Conservation (phyloP, 2,113 vertebrate genomes). For the Pristiophorus japonicus region DNA sequence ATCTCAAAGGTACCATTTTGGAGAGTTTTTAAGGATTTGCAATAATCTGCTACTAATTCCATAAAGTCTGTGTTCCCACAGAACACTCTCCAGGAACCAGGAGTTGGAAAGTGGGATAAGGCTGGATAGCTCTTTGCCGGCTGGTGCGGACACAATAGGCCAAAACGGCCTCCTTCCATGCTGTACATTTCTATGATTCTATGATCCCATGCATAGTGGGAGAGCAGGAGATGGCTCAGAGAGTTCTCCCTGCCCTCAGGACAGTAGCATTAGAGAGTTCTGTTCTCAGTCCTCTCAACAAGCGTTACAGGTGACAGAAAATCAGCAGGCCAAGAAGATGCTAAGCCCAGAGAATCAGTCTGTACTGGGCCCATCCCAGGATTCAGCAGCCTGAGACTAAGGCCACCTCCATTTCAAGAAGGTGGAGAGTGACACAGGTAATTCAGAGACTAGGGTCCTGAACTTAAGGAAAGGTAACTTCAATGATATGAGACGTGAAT, state of each 20-base stretch:
- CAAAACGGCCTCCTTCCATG: too few relatives aligned
- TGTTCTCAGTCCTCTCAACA: neutral
- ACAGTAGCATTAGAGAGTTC: neutral
- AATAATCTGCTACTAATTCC: neutral
- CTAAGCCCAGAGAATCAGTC: neutral
- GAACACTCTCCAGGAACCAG: neutral
- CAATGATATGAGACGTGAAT: too few relatives aligned
- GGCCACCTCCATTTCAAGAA: neutral
- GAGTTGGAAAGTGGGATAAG: too few relatives aligned
- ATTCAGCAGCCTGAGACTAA: neutral
- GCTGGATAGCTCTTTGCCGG: too few relatives aligned
- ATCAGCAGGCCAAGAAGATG: neutral
- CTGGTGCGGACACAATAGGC: too few relatives aligned
- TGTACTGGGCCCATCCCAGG: neutral
- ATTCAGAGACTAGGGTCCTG: too few relatives aligned
- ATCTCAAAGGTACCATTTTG: neutral
- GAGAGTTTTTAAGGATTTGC: neutral
- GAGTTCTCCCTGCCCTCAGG: neutral
- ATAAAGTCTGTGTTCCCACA: neutral
- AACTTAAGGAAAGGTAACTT: too few relatives aligned
- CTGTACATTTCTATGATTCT: too few relatives aligned
- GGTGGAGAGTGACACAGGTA: too few relatives aligned
- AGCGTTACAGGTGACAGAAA: neutral
- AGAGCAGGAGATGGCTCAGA: neutral
- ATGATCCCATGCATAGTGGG: neutral